phyloP scores from a whole-genome alignment of 2,113 vertebrate genomes.

The Bombycilla garrulus region DNA sequence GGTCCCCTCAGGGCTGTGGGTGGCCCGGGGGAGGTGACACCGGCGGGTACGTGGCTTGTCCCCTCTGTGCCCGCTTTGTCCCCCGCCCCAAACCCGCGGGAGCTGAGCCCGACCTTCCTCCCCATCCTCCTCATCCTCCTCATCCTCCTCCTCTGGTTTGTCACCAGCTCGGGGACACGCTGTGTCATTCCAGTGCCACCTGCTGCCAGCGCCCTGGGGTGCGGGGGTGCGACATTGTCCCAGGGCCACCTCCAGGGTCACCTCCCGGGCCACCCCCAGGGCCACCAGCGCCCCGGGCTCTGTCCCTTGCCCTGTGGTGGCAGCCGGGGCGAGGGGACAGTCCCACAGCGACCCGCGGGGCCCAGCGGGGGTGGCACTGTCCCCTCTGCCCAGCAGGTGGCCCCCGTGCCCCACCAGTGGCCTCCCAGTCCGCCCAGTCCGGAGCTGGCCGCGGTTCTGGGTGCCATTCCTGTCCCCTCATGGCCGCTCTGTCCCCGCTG shows the following conservation, averaged over 20 bases:
- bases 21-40: not conserved
- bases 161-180: not conserved
- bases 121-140: not conserved
- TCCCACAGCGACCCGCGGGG: rapidly evolving
- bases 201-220: not conserved
- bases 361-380: not conserved
- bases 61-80: rapidly evolving
- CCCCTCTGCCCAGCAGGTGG: constrained; percentile 39
- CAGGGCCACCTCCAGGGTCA: not conserved
- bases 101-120: not conserved
- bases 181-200: not conserved
- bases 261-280: not conserved
- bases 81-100: not conserved
- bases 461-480: not conserved
- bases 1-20: no score
- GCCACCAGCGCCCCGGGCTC: not conserved
- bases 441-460: not conserved
- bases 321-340: not conserved
- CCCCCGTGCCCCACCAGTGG: not conserved
- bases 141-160: no score
- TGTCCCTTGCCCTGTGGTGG: not conserved
- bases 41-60: not conserved
- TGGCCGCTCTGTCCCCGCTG: not conserved
- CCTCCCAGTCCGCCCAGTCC: not conserved
- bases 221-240: no score